Evolutionary conservation across 1,140 invertebrate species (phyloP).

Genomic region (Camponotus floridanus): DNA sequence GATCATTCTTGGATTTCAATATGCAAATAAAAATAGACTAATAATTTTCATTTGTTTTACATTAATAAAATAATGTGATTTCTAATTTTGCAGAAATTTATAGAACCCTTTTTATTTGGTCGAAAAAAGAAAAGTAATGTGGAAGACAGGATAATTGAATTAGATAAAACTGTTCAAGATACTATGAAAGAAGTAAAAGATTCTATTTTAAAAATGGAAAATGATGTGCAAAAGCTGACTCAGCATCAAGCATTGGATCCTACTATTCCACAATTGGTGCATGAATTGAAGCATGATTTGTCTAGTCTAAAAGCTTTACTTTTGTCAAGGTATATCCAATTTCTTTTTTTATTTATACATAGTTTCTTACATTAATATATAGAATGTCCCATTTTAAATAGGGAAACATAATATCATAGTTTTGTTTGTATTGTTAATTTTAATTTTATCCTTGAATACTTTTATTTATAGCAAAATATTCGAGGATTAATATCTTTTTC

Average conservation of each 20-base stretch:
- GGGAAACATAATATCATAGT: too few relatives aligned
- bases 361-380: background rate
- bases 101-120: constrained; percentile 89
- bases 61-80: background rate
- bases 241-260: constrained; percentile 85
- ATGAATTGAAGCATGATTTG: constrained; percentile 91
- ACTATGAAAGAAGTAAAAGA: constrained; percentile 88
- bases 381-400: too few relatives aligned
- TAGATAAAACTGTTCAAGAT: constrained; percentile 89
- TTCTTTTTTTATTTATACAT: background rate
- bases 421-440: too few relatives aligned
- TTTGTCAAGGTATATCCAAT: constrained; percentile 88
- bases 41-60: background rate
- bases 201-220: constrained; percentile 87
- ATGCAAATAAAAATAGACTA: background rate
- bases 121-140: constrained; percentile 88
- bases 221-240: constrained; percentile 87
- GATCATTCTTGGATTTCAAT: background rate
- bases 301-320: constrained; percentile 92
- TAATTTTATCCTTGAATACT: too few relatives aligned
- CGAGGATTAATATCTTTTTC: too few relatives aligned
- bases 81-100: constrained; percentile 87
- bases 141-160: constrained; percentile 88
- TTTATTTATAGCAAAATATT: too few relatives aligned
- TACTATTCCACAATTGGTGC: constrained; percentile 88